Evolutionary conservation across 1,140 invertebrate species (phyloP), one percentile per base, ranked within the genome.

Genomic region (Calephelis virginiensis): DNA sequence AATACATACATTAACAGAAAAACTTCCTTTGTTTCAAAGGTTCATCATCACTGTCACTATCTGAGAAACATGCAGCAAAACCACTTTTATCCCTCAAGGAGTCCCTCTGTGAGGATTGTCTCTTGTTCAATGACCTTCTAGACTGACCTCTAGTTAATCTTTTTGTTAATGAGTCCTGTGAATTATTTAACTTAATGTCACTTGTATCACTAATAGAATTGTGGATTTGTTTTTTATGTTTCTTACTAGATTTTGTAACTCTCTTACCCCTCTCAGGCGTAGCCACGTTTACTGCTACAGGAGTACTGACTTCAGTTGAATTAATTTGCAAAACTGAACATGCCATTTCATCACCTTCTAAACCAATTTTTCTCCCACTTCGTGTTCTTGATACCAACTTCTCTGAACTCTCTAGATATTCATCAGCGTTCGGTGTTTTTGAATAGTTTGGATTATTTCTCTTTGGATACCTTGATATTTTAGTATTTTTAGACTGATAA

Each of bases 21-120:
- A 81, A 90, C 60, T 87, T 90, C 61, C 75, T 75, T 40, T 81
- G 76, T 50, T 78, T 80, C 11, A 81, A 69, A 10, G 81, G 83
- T 72, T 81, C 81, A 81, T 70, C 78, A 38, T 89, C 87, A 71
- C 83, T 81, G 59, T 88, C 88, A 81, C 85, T 90, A 68, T 90
- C 88, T 6, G 86, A 86, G 66, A 90, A 90, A 63, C 86, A 90
- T 7, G 80, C 79, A 9, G 81, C 71, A 71, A 84, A 90, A 46
- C 86, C 88, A 77, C 85, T 89, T 69, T 80, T 85, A 66, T 89
- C 81, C 64, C 85, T 71, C 47, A 77, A 65, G 1, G 76, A 78
- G 69, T 82, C 77, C 53, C 66, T 76, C 37, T 68, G 69, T 13
- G 62, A 56, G 38, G 72, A 74, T 14, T 73, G 67, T 67, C 68